Conservation (phyloP, 92 coral and sea anemone species). For the Anthopleura xanthogrammica region DNA sequence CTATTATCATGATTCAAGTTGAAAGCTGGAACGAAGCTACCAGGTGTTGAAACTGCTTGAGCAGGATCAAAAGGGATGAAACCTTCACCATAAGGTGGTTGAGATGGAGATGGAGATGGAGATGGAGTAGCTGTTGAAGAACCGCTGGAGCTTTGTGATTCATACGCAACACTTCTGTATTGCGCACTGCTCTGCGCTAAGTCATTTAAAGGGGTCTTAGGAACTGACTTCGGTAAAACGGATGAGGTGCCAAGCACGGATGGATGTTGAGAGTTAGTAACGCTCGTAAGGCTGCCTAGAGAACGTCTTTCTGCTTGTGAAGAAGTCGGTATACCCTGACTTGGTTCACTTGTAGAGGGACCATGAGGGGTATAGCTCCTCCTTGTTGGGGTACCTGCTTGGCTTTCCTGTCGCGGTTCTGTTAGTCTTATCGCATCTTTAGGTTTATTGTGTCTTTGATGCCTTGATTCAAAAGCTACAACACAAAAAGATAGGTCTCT, state of each 20-base stretch:
- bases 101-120: background rate
- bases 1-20: background rate
- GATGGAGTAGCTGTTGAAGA: background rate
- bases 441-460: background rate
- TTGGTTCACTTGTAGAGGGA: background rate
- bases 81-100: background rate
- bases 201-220: background rate
- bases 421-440: background rate
- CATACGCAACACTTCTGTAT: background rate
- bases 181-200: background rate
- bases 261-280: background rate
- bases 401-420: background rate
- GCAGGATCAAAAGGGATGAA: conserved; percentile 3
- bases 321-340: background rate
- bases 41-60: background rate
- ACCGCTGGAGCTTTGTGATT: background rate
- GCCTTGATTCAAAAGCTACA: background rate
- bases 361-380: background rate
- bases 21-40: conserved; percentile 1
- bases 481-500: background rate
- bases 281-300: background rate
- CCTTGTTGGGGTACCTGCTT: background rate
- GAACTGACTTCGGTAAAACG: background rate
- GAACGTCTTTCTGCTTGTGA: background rate
- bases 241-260: background rate